Evolutionary conservation across 2,113 vertebrate genomes (phyloP).

Genomic region (Chamaetylas fuelleborni): DNA sequence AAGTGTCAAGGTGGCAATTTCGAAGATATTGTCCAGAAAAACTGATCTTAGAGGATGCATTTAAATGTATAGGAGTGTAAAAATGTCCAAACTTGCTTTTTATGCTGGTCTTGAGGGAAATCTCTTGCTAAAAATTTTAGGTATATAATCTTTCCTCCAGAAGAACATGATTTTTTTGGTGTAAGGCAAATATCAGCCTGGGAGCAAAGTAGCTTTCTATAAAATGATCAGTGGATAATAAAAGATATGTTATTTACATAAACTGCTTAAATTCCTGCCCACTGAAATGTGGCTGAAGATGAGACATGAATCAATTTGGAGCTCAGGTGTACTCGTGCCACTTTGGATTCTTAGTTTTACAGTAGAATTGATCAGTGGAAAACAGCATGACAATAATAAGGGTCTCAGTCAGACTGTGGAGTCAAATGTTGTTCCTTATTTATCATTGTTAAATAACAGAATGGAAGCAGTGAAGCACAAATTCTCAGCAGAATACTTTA

Average conservation of each 20-base stretch:
- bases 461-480: constrained; percentile 12
- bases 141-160: background rate
- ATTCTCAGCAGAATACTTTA: background rate
- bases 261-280: background rate
- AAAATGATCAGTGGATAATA: background rate
- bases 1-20: background rate
- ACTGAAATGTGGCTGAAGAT: background rate
- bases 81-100: background rate
- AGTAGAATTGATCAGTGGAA: background rate
- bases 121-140: background rate
- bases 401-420: background rate
- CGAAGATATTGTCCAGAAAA: background rate
- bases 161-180: background rate
- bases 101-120: background rate
- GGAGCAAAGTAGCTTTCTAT: background rate
- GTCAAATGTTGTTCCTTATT: background rate
- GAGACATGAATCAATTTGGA: background rate
- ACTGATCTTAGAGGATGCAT: background rate
- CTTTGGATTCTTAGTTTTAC: background rate
- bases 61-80: background rate
- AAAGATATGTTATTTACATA: background rate
- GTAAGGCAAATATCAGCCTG: background rate
- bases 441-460: constrained; percentile 1
- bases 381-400: background rate
- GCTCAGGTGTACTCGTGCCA: background rate